Evolutionary conservation across 2,797 vertebrate genomes (phyloP), one percentile per base, ranked within the genome.

Genomic region (Sitta carolinensis): DNA sequence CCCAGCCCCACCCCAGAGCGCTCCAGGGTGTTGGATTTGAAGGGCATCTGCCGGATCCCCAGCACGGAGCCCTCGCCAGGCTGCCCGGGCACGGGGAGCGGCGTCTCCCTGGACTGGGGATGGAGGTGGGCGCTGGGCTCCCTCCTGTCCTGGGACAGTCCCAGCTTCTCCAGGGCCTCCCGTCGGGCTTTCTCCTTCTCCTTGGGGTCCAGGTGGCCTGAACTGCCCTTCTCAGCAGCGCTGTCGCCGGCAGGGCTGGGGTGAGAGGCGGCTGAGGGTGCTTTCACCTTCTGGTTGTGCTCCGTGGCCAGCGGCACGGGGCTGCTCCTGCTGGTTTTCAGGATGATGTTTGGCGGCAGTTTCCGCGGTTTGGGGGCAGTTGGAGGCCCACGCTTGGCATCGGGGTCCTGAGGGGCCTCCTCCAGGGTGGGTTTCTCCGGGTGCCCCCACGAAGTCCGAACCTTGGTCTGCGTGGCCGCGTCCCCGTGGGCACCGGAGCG

Each of bases 121-220:
- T 54, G 95, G 45, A 67, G 86, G 13, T 69, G 92, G 14, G 59
- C 8, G 13, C 61, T n/a, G 29, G 95, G 83, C 8, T 98, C 93
- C 13, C 59, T 75, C 51, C 84, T 94, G 64, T 98, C 98, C 91
- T 98, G 98, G 2, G 98, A 94, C 22, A 99, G 98, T 18, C 99
- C 99, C 13, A 99, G 96, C 96, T 99, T 99, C 90, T 98, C 97
- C 93, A 99, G 86, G 4, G 99, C 99, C 63, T 99, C 98, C 79
- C 92, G 88, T 30, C 98, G 98, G 25, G 98, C 98, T 38, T 94
- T 97, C 81, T 97, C 97, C 89, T 98, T 98, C 74, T 98, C 97
- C 64, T 96, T 97, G 63, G 96, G 96, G 9, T 96, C 96, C 0
- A 95, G 97, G 26, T 91, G 81, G 20, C 40, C 94, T 0, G 36